A percentile compares a stretch with the other conserved stretches of the same genome.
Conservation (phyloP, 2,113 vertebrate genomes). For the Gambusia affinis region DNA sequence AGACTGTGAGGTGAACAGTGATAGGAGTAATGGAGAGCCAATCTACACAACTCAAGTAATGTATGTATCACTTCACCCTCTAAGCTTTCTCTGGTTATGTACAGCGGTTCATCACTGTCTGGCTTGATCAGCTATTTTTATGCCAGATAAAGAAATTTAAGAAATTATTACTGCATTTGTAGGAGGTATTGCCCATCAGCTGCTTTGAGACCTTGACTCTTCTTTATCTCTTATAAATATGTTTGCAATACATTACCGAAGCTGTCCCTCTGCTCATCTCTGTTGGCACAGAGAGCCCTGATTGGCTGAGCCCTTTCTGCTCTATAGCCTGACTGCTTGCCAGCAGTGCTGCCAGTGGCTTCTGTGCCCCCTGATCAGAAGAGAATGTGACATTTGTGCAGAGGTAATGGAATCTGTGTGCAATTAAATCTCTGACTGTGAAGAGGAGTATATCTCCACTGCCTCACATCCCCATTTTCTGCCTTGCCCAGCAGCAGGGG, state of each 20-base stretch:
- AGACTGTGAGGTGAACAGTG: conserved; percentile 62
- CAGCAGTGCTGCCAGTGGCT: conserved; percentile 85
- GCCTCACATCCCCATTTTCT: conserved; percentile 65
- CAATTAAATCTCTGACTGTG: conserved; percentile 88
- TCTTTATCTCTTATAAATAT: background rate
- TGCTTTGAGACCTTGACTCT: background rate
- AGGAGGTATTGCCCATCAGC: background rate
- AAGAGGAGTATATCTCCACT: conserved; percentile 80
- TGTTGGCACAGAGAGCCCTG: conserved; percentile 79
- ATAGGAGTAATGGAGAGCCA: conserved; percentile 76
- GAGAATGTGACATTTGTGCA: conserved; percentile 94
- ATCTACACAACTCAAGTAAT: conserved; percentile 67
- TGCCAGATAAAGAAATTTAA: no score
- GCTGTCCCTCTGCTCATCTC: conserved; percentile 60
- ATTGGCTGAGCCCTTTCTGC: conserved; percentile 87
- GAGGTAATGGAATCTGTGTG: conserved; percentile 92
- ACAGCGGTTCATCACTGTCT: conserved; percentile 5
- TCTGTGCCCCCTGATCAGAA: conserved; percentile 90
- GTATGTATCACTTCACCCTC: conserved; percentile 62
- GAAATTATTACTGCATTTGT: no score
- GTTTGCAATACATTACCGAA: background rate
- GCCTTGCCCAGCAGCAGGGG: conserved; percentile 77
- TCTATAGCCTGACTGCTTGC: conserved; percentile 85
- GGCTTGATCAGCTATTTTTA: conserved; percentile 6
- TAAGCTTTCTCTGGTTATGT: conserved; percentile 3